Evolutionary conservation across 1,140 invertebrate genomes (phyloP), one percentile per base, ranked within the genome.

Genomic region (Ephestia elutella): DNA sequence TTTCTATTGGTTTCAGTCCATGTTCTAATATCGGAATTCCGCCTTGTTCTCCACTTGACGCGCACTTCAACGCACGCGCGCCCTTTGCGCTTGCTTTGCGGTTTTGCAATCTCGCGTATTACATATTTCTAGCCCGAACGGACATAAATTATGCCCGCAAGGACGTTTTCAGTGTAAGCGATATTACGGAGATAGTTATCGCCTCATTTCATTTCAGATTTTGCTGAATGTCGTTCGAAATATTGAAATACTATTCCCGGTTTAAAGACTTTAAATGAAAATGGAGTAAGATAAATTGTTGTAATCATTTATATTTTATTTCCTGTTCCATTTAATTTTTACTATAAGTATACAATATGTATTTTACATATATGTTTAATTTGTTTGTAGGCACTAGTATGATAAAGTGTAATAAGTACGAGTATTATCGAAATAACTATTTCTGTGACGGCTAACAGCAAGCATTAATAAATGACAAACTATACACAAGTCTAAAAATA

Each of bases 71-170:
- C 20, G 50, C 50, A 53, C 50, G 21, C 49, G 18, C 21, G 11
- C 19, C 50, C 20, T 13, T 53, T 21, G 5, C 19, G 50, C 50
- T 53, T 53, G 50, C 50, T 53, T 25, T 25, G 50, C 19, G 50
- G 13, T 9, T 35, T 13, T 35, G 32, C 32, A 35, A 35, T 35
- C 32, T 35, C 21, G 21, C 21, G 7, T 25, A 25, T 7, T 25
- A 25, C 32, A 35, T 35, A 35, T 35, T 35, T 35, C 32, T 10
- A 35, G 1, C 15, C 38, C 13, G 7, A 7, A 3, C 38, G 10
- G 38, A 44, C 38, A 44, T 44, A 44, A 44, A 63, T 58, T 15
- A 54, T 53, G 56, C 51, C 58, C 53, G 30, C 56, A 53, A 58
- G 53, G 38, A 44, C 38, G n/a, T 44, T 44, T 44, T 44, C 38